Percentiles rank a stretch among this genome's conserved stretches.
Evolutionary conservation across 2,797 vertebrate genomes (phyloP).

Genomic region (Danio tinwini): DNA sequence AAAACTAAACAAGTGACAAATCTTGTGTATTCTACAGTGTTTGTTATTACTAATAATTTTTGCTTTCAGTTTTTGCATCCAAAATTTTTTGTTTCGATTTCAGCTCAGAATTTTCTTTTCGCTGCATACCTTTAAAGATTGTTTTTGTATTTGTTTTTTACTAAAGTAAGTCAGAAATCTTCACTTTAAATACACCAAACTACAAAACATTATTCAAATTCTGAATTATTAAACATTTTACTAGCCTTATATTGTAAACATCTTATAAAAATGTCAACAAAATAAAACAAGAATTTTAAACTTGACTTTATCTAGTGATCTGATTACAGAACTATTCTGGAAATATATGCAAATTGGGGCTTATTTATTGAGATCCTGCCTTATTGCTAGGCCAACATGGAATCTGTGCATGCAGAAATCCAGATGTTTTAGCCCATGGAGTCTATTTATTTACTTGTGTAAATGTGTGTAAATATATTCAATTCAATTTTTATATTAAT

Average conservation of each 20-base stretch:
- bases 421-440: too few relatives aligned
- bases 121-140: background rate
- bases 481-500: too few relatives aligned
- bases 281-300: background rate
- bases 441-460: too few relatives aligned
- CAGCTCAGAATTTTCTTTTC: too few relatives aligned
- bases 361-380: background rate
- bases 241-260: too few relatives aligned
- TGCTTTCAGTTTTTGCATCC: background rate
- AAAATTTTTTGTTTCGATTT: too few relatives aligned
- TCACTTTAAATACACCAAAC: background rate
- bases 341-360: background rate
- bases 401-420: too few relatives aligned
- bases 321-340: background rate
- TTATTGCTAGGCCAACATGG: too few relatives aligned
- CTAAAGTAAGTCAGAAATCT: background rate
- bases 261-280: background rate
- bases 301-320: background rate
- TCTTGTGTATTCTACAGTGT: too few relatives aligned
- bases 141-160: background rate
- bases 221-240: background rate
- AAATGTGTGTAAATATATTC: too few relatives aligned
- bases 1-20: too few relatives aligned
- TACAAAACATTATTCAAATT: background rate
- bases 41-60: too few relatives aligned